Evolutionary conservation across 2,797 vertebrate species (phyloP).

Genomic region (Bryconaethiops microstoma): DNA sequence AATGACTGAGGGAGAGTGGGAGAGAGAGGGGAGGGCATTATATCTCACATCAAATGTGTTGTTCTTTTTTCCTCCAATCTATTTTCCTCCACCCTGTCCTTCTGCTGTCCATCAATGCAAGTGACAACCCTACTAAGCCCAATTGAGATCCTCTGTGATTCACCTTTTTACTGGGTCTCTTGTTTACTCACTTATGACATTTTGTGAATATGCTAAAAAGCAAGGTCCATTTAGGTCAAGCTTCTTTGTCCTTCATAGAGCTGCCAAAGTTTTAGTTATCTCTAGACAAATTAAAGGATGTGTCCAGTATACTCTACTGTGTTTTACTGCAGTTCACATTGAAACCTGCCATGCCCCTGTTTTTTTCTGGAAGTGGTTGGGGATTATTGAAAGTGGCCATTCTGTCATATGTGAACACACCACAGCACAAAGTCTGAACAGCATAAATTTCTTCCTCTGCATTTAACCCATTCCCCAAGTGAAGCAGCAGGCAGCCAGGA

Average conservation of each 20-base stretch:
- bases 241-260: slow-evolving; percentile 57
- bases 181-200: slow-evolving; percentile 61
- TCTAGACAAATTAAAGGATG: slow-evolving; percentile 46
- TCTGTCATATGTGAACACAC: no score
- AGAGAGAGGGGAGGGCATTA: neutral
- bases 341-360: slow-evolving; percentile 43
- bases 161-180: slow-evolving; percentile 67
- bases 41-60: slow-evolving; percentile 33
- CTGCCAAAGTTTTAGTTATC: slow-evolving; percentile 17
- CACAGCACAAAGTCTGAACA: no score
- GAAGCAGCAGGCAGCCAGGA: no score
- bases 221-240: slow-evolving; percentile 31
- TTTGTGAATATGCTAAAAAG: slow-evolving; percentile 45
- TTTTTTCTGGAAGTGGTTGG: neutral
- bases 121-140: slow-evolving; percentile 60
- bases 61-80: slow-evolving; percentile 32
- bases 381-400: neutral
- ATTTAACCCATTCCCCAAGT: no score
- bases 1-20: neutral
- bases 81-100: slow-evolving; percentile 16
- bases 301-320: slow-evolving; percentile 29
- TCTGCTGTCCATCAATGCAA: slow-evolving; percentile 71
- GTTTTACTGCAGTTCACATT: slow-evolving; percentile 48
- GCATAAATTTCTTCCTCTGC: no score
- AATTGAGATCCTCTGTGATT: slow-evolving; percentile 78